phyloP scores from a whole-genome alignment of 2,888 invertebrate species.

The Orgyia antiqua region DNA sequence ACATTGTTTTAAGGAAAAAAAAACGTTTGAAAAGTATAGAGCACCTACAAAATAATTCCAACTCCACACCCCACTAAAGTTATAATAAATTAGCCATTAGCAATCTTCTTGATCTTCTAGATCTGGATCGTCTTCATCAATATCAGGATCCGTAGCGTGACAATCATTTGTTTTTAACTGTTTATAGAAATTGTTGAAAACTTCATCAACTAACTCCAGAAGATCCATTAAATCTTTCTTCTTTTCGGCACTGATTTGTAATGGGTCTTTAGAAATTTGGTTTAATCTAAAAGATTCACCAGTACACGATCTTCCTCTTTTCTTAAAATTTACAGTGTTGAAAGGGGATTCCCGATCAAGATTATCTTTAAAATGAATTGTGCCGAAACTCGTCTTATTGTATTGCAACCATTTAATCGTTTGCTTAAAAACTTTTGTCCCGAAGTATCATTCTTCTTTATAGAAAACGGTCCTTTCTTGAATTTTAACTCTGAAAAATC shows the following conservation, averaged over 20 bases:
- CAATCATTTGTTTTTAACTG: neutral
- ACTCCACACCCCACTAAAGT: conserved; percentile 2
- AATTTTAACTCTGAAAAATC: conserved; percentile 5
- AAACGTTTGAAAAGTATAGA: too few species aligned
- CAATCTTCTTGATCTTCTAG: conserved; percentile 2
- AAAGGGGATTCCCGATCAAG: conserved; percentile 6
- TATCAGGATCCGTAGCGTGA: conserved; percentile 1
- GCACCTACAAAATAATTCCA: too few species aligned
- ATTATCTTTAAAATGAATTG: conserved; percentile 8
- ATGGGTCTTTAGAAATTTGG: neutral
- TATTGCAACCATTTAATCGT: conserved; percentile 14
- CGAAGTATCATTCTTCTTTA: conserved; percentile 9
- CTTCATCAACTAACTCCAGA: neutral
- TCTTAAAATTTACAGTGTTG: conserved; percentile 6
- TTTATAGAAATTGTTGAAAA: neutral
- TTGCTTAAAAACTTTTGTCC: conserved; percentile 9
- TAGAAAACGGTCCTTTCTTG: conserved; percentile 12
- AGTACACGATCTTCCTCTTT: conserved; percentile 6
- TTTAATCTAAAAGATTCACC: neutral
- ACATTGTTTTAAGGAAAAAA: too few species aligned
- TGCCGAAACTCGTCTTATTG: conserved; percentile 7
- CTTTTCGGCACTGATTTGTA: conserved; percentile 1
- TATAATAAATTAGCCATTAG: conserved; percentile 1
- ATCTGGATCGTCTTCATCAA: conserved; percentile 1
- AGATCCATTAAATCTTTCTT: conserved; percentile 2